phyloP scores from a whole-genome alignment of 2,797 vertebrate species.

The Myotis pilosus region DNA sequence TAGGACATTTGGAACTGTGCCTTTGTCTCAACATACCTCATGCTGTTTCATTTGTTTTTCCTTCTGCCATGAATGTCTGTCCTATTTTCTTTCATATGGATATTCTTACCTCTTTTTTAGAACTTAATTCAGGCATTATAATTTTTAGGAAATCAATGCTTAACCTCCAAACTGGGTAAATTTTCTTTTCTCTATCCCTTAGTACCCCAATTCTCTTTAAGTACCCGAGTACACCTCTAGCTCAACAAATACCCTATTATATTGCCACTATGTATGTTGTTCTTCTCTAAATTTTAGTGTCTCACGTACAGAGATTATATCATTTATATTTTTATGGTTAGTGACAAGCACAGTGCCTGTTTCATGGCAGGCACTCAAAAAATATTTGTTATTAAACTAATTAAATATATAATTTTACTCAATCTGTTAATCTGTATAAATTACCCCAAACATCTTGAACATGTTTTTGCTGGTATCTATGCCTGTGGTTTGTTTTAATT shows the following conservation, averaged over 20 bases:
- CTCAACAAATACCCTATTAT: neutral
- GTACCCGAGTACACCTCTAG: neutral
- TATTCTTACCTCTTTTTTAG: neutral
- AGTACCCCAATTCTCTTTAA: neutral
- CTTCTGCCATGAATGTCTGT: neutral
- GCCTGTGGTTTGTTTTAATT: constrained; percentile 37
- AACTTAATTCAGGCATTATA: neutral
- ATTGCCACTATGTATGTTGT: neutral
- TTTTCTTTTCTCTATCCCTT: neutral
- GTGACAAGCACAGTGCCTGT: neutral
- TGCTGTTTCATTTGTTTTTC: neutral
- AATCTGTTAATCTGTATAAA: constrained; percentile 12
- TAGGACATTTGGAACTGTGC: neutral
- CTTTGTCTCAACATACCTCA: neutral
- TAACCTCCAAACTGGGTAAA: neutral
- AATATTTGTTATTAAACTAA: constrained; percentile 1
- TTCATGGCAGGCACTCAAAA: neutral
- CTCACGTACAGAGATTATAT: neutral
- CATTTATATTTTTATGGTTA: constrained; percentile 10
- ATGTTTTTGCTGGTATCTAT: neutral
- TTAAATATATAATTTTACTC: constrained; percentile 19
- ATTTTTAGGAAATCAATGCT: neutral
- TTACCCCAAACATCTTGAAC: neutral
- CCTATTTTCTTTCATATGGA: neutral
- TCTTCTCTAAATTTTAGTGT: neutral